Conservation (phyloP, 2,888 invertebrate genomes). For the Periphyllus acericola region DNA sequence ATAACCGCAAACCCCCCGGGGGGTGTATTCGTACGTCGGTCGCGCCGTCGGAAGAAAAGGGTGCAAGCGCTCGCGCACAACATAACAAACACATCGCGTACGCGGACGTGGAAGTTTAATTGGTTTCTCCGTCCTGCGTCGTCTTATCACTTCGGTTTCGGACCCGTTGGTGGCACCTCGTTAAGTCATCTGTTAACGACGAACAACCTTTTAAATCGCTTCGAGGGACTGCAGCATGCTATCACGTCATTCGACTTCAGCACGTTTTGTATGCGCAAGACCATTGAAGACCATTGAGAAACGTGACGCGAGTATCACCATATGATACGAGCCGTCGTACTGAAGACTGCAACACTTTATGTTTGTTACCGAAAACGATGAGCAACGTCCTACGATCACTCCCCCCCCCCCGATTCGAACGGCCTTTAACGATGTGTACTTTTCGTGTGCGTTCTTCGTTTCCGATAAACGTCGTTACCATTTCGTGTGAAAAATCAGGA, state of each 20-base stretch:
- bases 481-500: not conserved
- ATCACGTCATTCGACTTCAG: not conserved
- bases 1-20: not conserved
- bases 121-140: constrained; percentile 25
- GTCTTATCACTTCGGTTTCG: not conserved
- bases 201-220: constrained; percentile 18
- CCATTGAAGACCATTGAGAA: constrained; percentile 38
- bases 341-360: too few species aligned
- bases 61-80: not conserved
- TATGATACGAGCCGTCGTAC: too few species aligned
- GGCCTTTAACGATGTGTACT: not conserved
- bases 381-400: too few species aligned
- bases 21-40: not conserved
- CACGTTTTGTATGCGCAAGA: not conserved
- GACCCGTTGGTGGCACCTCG: not conserved
- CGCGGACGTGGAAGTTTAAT: constrained; percentile 17
- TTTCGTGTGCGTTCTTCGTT: not conserved
- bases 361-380: too few species aligned
- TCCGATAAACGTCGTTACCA: not conserved
- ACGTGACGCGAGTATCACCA: not conserved
- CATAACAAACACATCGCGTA: not conserved
- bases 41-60: not conserved
- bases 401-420: too few species aligned
- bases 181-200: constrained; percentile 29
- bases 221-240: not conserved